phyloP scores from a whole-genome alignment of 2,113 vertebrate species.

The Strigops habroptila region DNA sequence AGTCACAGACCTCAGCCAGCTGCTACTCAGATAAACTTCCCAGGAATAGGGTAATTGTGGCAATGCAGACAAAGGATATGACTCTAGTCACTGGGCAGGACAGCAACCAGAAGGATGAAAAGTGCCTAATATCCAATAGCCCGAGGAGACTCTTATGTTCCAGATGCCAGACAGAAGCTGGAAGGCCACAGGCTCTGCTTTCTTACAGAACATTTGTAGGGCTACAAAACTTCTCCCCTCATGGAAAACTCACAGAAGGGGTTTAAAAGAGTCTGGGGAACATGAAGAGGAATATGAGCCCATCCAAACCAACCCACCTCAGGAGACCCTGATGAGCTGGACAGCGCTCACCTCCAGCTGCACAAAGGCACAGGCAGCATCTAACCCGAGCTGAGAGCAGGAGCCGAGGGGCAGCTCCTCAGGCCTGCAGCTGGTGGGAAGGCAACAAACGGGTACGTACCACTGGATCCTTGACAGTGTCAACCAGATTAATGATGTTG shows the following conservation, averaged over 20 bases:
- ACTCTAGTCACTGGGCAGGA: not conserved
- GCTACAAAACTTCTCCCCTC: not conserved
- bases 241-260: not conserved
- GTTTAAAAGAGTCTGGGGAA: not conserved
- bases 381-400: not conserved
- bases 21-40: not conserved
- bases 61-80: not conserved
- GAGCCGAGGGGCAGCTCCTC: not conserved
- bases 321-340: not conserved
- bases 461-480: slow-evolving; percentile 98
- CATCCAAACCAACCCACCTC: not conserved
- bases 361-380: not conserved
- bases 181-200: not conserved
- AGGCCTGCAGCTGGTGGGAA: not conserved
- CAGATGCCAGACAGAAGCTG: not conserved
- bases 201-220: not conserved
- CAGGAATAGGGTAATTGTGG: not conserved
- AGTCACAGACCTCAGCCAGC: not conserved
- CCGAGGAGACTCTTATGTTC: not conserved
- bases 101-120: not conserved
- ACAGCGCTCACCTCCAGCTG: rapidly evolving
- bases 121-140: not conserved
- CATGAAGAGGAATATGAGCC: not conserved
- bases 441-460: slow-evolving; percentile 74
- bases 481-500: slow-evolving; percentile 97